Evolutionary conservation across 2,888 invertebrate species (phyloP), one percentile per base, ranked within the genome.

Genomic region (Sicus ferrugineus): DNA sequence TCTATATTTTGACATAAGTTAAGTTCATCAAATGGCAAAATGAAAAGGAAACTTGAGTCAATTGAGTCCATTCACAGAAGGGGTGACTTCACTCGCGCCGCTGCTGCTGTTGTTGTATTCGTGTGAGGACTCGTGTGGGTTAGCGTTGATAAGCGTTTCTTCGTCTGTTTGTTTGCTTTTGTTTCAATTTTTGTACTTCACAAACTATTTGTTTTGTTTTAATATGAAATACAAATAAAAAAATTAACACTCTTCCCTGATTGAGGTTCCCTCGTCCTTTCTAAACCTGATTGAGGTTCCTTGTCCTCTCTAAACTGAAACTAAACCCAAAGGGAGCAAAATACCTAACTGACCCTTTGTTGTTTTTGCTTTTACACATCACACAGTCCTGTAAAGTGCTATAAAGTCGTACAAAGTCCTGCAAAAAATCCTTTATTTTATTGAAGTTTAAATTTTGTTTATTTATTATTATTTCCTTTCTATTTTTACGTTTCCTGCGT

Each of bases 1-100:
- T 67, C 28, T 59, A 75, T 76, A 73, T 76, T 76, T 76, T 75
- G 76, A 76, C 75, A 76, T 71, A 74, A 76, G 76, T 76, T 76
- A 73, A 74, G 73, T 73, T 75, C 74, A 75, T 73, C 73, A 73
- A 73, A 66, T 56, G 65, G 19, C 54, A 38, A 21, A 66, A 66
- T 23, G 48, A 16, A 58, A 46, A 68, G 72, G 72, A 75, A 72
- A 73, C 70, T 68, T 50, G 73, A 73, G 72, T 72, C 73, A 71
- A 72, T 73, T 72, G 69, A 69, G 67, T 71, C 42, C 66, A 54
- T 9, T 28, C 11, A 64, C 62, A 69, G 69, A 70, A 72, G 68
- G 71, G 74, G 72, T 74, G 71, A 73, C 54, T 70, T 68, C 69
- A 54, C 23, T 69, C 21, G 30, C 7, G 23, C 9, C 1, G 21